Conservation (phyloP, 2,797 vertebrate species). For the Nannoperca australis region DNA sequence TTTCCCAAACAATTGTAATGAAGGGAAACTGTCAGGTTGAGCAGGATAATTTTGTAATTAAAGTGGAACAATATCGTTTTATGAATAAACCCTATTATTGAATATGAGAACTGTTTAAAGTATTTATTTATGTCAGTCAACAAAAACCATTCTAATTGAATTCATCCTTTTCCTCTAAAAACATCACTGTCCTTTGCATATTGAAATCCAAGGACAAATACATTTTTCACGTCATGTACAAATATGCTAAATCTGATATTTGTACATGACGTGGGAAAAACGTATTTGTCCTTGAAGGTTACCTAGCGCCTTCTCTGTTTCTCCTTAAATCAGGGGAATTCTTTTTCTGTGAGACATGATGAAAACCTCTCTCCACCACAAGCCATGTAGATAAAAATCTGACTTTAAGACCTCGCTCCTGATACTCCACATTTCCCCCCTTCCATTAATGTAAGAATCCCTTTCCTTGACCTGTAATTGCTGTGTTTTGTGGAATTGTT, state of each 20-base stretch:
- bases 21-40: neutral
- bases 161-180: neutral
- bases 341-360: neutral
- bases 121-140: neutral
- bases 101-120: neutral
- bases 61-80: neutral
- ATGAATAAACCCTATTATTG: neutral
- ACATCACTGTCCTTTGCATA: neutral
- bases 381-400: neutral
- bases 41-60: neutral
- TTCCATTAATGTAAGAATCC: neutral
- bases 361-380: neutral
- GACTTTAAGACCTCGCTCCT: neutral
- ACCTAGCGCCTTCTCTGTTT: neutral
- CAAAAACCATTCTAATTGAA: neutral
- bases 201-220: neutral
- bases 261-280: neutral
- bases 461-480: neutral
- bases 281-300: neutral
- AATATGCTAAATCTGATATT: neutral
- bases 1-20: neutral
- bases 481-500: neutral
- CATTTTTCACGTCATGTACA: too few species aligned
- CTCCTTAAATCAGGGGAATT: neutral
- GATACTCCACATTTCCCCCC: neutral